Base-by-base conservation (phyloP, 2,888 invertebrate genomes). In the Eupithecia inturbata region DNA sequence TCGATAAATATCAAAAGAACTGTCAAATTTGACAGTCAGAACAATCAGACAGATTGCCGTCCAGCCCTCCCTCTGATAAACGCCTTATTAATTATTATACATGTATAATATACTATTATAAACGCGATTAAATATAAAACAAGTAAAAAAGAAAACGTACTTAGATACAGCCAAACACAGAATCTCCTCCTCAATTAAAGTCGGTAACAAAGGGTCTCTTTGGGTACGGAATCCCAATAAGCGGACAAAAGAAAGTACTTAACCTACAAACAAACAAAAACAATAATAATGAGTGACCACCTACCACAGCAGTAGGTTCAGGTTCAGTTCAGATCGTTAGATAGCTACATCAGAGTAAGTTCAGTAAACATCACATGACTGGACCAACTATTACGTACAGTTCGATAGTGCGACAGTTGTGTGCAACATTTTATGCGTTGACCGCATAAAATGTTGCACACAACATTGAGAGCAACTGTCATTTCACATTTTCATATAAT, bases 371-470 rank as follows among this genome's bases (percentile, higher is more conserved):
- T 73, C 74, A 72, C 69, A 63, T 71, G 74, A 66, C 66, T 49
- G 22, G 63, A 49, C 9, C 10, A n/a, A 26, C 28, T 62, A 33
- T 39, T 69, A 6, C 19, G 12, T 19, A 53, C 36, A 68, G 45
- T 69, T 33, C 39, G 70, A 72, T 75, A 75, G 64, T 36, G 63
- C 14, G 53, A 4, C 76, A 73, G 76, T n/a, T 60, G 76, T 73
- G 26, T 7, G 3, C 66, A 76, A 76, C 76, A 74, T 74, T 76
- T 76, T 36, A 68, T 39, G n/a, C 77, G 64, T 77, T 22, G 14
- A 28, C 14, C 10, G n/a, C n/a, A n/a, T n/a, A n/a, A n/a, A n/a
- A n/a, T n/a, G n/a, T n/a, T n/a, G n/a, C n/a, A n/a, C n/a, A n/a
- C n/a, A n/a, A n/a, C n/a, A n/a, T n/a, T n/a, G n/a, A n/a, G n/a